These are phyloP conservation scores for Lasioglossum zephyrum DNA, from an alignment of 2,888 invertebrate species.

Conservation along the genomic window DNA sequence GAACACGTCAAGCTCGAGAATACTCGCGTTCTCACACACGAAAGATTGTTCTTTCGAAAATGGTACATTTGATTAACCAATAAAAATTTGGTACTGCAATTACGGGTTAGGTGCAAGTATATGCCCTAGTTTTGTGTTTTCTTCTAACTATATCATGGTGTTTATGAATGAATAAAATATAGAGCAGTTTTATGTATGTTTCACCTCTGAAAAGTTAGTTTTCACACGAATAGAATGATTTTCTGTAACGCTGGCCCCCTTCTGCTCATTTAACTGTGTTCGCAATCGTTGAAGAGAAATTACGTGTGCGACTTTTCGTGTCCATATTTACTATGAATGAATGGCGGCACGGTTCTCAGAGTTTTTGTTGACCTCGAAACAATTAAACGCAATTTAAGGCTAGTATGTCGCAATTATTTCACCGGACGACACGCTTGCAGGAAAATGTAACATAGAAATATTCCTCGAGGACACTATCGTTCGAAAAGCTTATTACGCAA, in stretches of 20 bases:
- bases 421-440: background rate
- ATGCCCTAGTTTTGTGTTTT: background rate
- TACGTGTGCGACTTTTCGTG: background rate
- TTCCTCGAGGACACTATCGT: background rate
- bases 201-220: background rate
- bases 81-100: too few relatives aligned
- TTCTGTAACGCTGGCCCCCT: background rate
- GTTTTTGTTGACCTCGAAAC: conserved; percentile 4
- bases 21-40: too few relatives aligned
- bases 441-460: background rate
- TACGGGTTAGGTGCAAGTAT: too few relatives aligned
- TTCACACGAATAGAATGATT: background rate
- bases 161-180: background rate
- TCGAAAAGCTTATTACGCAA: background rate
- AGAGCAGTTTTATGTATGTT: background rate
- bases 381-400: background rate
- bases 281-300: background rate
- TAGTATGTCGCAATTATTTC: conserved; percentile 13
- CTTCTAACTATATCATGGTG: background rate
- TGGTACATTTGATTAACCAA: too few relatives aligned
- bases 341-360: background rate
- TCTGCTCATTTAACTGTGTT: background rate
- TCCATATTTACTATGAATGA: background rate
- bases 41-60: too few relatives aligned
- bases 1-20: too few relatives aligned